Evolutionary conservation across 2,113 vertebrate genomes (phyloP).

Genomic region (Mastomys coucha): DNA sequence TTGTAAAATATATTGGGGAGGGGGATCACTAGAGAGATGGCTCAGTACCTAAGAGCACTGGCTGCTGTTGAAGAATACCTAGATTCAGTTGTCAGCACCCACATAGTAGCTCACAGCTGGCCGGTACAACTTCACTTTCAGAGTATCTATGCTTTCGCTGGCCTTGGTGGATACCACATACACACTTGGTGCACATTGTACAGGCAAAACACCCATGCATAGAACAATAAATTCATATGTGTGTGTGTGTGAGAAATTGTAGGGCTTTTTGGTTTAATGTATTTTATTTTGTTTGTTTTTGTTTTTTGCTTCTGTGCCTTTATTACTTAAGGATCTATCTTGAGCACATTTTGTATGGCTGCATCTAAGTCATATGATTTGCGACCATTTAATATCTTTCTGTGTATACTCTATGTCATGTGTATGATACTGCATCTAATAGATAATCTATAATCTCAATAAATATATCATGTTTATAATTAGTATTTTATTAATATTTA

Average conservation of each 20-base stretch:
- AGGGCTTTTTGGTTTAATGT: not conserved
- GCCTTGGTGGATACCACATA: fast-evolving
- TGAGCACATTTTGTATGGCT: not conserved
- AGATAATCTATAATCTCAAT: not conserved
- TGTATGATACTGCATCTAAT: not conserved
- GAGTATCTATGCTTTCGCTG: not conserved
- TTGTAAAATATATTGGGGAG: not conserved
- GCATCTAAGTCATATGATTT: not conserved
- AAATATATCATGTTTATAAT: not conserved
- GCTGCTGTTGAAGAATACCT: not conserved
- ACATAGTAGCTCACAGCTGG: not conserved
- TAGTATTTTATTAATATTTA: not conserved
- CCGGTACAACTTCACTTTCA: not conserved
- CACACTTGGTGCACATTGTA: not conserved
- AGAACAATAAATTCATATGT: not conserved
- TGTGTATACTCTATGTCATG: not conserved
- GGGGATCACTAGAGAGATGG: not conserved
- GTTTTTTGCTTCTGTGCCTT: not conserved
- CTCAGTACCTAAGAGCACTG: not conserved
- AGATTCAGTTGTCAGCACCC: not conserved
- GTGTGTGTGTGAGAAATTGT: not conserved
- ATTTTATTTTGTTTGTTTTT: not conserved
- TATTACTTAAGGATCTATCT: not conserved
- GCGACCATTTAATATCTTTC: not conserved
- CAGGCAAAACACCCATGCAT: not conserved